Conservation (phyloP, 2,888 invertebrate genomes). For the Drosophila cracens region DNA sequence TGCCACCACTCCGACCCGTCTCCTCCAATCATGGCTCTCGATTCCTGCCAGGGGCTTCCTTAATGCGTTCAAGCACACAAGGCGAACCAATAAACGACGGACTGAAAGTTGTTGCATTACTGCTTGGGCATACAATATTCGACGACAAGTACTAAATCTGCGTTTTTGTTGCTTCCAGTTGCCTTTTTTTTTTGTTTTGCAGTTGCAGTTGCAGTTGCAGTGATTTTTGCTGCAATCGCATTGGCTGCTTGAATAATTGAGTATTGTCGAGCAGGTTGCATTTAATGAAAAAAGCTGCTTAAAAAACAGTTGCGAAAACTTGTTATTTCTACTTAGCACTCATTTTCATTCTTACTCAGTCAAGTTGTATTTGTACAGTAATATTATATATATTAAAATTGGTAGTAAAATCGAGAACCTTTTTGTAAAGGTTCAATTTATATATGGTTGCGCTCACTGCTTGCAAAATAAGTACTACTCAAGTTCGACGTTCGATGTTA, state of each 20-base stretch:
- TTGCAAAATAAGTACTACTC: background rate
- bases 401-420: background rate
- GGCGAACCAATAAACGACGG: conserved; percentile 35
- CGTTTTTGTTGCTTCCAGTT: conserved; percentile 19
- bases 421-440: background rate
- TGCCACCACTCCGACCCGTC: conserved; percentile 12
- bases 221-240: conserved; percentile 42
- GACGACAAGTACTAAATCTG: conserved; percentile 12
- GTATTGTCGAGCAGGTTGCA: conserved; percentile 42
- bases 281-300: conserved; percentile 1
- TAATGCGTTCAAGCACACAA: conserved; percentile 72
- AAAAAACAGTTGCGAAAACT: background rate
- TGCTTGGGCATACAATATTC: conserved; percentile 64
- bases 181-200: background rate
- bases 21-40: conserved; percentile 5
- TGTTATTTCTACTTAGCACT: conserved; percentile 4
- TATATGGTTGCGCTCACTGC: too few species aligned
- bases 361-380: background rate
- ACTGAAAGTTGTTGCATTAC: conserved; percentile 15
- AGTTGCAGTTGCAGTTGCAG: conserved; percentile 2
- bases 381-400: background rate
- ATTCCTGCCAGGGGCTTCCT: conserved; percentile 59
- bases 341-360: too few species aligned
- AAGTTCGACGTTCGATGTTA: background rate
- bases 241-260: conserved; percentile 75